Conservation (phyloP, 2,797 vertebrate genomes). For the Propithecus deckenii region DNA sequence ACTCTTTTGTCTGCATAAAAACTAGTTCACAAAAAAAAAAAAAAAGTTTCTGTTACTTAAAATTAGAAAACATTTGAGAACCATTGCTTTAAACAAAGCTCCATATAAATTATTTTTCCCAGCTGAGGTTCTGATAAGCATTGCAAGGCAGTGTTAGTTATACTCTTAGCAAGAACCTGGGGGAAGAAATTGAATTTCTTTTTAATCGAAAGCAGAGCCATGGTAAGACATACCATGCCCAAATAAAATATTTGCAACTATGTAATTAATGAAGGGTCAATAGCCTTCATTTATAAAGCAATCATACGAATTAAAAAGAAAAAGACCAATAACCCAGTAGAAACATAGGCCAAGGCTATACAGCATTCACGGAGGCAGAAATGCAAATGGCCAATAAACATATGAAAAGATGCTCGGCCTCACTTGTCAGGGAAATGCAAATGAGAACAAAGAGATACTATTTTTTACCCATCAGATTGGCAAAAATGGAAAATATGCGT, state of each 20-base stretch:
- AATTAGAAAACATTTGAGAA: slow-evolving; percentile 19
- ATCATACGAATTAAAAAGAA: slow-evolving; percentile 41
- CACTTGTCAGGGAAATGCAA: slow-evolving; percentile 69
- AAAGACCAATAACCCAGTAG: neutral
- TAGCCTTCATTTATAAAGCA: slow-evolving; percentile 11
- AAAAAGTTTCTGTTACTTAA: neutral
- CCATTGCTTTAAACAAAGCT: neutral
- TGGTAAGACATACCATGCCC: neutral
- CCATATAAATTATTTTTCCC: neutral
- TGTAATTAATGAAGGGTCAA: slow-evolving; percentile 22
- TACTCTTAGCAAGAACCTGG: neutral
- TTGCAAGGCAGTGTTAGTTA: neutral
- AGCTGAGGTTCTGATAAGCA: neutral
- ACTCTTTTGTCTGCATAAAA: neutral
- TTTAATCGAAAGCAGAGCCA: neutral
- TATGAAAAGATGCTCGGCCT: slow-evolving; percentile 62
- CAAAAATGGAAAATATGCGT: slow-evolving; percentile 60
- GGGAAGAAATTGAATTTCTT: neutral
- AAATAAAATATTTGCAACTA: neutral
- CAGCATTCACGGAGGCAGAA: slow-evolving; percentile 41
- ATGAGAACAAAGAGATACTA: slow-evolving; percentile 63
- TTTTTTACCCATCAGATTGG: slow-evolving; percentile 69
- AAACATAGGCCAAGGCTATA: neutral
- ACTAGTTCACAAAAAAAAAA: neutral
- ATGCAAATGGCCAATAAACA: slow-evolving; percentile 62